Evolutionary conservation across 1,140 invertebrate species (phyloP).

Genomic region (Lasioglossum baleicum): DNA sequence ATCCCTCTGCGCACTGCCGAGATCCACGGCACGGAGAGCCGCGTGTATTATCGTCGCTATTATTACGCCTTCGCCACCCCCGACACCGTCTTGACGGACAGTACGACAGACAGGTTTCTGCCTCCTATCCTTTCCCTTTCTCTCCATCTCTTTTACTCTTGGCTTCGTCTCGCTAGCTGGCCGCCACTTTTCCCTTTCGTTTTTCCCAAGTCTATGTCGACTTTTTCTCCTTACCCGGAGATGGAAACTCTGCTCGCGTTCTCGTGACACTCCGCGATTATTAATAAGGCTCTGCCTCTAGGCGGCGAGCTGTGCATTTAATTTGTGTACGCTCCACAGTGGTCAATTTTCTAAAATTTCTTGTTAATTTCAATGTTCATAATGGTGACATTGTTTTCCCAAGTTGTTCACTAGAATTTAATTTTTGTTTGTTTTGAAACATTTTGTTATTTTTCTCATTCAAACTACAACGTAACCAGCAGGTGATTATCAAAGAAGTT

Average conservation of each 20-base stretch:
- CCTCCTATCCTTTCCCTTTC: constrained; percentile 8
- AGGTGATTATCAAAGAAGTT: too few relatives aligned
- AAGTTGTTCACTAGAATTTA: too few relatives aligned
- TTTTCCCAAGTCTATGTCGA: background rate
- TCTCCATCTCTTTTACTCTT: background rate
- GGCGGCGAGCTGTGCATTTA: background rate
- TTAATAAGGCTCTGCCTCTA: constrained; percentile 19
- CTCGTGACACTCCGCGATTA: constrained; percentile 26
- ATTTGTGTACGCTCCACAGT: too few relatives aligned
- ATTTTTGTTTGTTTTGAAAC: too few relatives aligned
- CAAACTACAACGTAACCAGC: too few relatives aligned
- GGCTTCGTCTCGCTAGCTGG: background rate
- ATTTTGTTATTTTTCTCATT: too few relatives aligned
- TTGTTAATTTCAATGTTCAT: too few relatives aligned
- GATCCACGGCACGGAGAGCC: constrained; percentile 28
- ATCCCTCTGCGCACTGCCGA: constrained; percentile 6
- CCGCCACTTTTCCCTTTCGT: background rate
- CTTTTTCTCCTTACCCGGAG: constrained; percentile 29
- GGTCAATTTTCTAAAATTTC: too few relatives aligned
- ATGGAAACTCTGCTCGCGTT: constrained; percentile 27
- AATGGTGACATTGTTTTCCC: too few relatives aligned
- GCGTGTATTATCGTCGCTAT: constrained; percentile 67
- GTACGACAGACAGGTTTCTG: constrained; percentile 35
- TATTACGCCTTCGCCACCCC: constrained; percentile 66
- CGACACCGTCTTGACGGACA: constrained; percentile 55